Conservation (phyloP, 2,113 vertebrate species). For the Nycticryphes semicollaris region DNA sequence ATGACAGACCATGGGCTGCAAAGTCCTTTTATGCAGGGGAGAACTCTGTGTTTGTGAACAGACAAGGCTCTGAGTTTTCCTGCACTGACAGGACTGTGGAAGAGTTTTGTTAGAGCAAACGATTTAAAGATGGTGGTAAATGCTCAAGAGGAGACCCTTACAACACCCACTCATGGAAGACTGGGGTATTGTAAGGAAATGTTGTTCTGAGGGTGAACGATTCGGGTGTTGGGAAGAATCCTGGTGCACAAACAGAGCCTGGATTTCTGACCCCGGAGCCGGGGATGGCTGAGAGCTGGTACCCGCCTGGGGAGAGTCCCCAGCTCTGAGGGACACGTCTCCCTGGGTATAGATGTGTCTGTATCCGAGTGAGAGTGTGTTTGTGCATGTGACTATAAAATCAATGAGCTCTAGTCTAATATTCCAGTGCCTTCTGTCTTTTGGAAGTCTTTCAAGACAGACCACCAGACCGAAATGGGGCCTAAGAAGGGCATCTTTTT, state of each 20-base stretch:
- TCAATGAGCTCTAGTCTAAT: background rate
- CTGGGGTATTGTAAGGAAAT: background rate
- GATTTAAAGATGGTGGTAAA: background rate
- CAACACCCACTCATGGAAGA: background rate
- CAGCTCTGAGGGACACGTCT: rapidly evolving
- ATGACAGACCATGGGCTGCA: rapidly evolving
- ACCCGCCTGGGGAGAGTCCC: background rate
- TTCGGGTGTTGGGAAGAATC: rapidly evolving
- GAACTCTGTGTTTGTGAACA: background rate
- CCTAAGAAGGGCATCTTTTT: background rate
- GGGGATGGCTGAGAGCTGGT: background rate
- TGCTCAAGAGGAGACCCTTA: background rate
- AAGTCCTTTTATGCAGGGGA: no score
- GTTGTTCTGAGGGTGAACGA: background rate
- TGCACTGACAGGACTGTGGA: background rate
- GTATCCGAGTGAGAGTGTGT: background rate
- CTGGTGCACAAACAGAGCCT: background rate
- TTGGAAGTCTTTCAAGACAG: background rate
- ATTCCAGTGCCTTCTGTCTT: background rate
- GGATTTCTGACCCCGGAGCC: background rate
- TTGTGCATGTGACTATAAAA: rapidly evolving
- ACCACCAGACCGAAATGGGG: background rate
- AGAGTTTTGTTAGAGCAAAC: background rate
- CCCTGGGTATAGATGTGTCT: rapidly evolving
- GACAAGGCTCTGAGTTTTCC: background rate